Conservation (phyloP, 2,797 vertebrate species). For the Menidia menidia region DNA sequence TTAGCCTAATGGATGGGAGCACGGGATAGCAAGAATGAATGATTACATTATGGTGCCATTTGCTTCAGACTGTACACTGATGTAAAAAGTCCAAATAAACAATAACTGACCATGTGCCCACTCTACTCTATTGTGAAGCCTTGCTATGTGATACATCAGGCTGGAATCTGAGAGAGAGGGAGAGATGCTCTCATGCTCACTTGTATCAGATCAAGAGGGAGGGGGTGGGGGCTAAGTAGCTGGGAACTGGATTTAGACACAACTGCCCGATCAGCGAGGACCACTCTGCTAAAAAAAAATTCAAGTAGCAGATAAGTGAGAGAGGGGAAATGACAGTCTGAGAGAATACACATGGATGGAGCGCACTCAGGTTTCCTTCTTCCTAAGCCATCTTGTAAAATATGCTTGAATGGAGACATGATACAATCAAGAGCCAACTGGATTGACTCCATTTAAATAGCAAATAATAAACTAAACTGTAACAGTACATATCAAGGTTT, state of each 20-base stretch:
- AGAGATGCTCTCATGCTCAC: conserved; percentile 40
- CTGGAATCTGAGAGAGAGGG: conserved; percentile 47
- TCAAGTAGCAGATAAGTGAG: conserved; percentile 55
- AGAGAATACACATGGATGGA: conserved; percentile 19
- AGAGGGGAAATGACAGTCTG: conserved; percentile 21
- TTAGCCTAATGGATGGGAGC: conserved; percentile 71
- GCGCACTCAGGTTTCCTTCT: conserved; percentile 63
- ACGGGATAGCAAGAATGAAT: conserved; percentile 63
- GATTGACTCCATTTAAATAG: conserved; percentile 54
- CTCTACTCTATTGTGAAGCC: conserved; percentile 60
- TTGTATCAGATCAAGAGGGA: conserved; percentile 41
- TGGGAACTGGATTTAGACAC: conserved; percentile 66
- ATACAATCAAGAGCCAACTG: conserved; percentile 57
- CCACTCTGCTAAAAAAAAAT: conserved; percentile 59
- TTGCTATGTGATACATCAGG: conserved; percentile 62
- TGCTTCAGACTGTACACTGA: conserved; percentile 63
- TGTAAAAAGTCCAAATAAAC: conserved; percentile 75
- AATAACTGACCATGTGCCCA: conserved; percentile 64
- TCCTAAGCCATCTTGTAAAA: conserved; percentile 59
- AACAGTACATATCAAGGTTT: conserved; percentile 11
- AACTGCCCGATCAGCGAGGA: conserved; percentile 52
- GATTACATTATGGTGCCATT: conserved; percentile 72
- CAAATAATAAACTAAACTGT: conserved; percentile 26
- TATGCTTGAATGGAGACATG: conserved; percentile 72
- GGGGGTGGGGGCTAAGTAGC: conserved; percentile 57